Evolutionary conservation across 2,888 invertebrate species (phyloP).

Genomic region (Oscheius sp.): DNA sequence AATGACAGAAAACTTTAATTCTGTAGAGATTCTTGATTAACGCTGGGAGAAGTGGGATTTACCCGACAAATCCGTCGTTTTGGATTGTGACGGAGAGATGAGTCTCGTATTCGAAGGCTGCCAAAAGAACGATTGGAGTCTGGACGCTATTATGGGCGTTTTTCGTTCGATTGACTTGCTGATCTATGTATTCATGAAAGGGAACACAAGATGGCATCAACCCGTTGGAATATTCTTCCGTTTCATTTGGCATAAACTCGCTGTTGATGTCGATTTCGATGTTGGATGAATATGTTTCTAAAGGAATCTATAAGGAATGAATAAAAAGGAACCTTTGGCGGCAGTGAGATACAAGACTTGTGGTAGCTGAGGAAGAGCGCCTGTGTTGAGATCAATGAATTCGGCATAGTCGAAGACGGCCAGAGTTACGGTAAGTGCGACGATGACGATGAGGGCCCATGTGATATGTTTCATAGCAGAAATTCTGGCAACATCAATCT

Average conservation of each 20-base stretch:
- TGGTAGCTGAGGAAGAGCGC: no score
- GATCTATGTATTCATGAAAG: background rate
- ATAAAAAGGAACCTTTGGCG: no score
- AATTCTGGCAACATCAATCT: no score
- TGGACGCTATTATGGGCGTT: background rate
- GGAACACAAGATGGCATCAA: background rate
- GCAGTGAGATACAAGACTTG: no score
- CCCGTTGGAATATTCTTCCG: background rate
- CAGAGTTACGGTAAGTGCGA: no score
- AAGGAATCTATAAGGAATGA: no score
- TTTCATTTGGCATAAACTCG: background rate
- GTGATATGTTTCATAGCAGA: no score
- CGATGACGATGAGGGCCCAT: no score
- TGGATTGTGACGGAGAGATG: constrained; percentile 13
- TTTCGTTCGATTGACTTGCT: background rate
- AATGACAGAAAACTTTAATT: constrained; percentile 17
- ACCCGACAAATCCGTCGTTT: constrained; percentile 18
- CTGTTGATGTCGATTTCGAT: background rate
- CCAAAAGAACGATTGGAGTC: constrained; percentile 3
- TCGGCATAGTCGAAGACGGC: no score
- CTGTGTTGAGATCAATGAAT: no score
- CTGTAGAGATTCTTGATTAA: background rate
- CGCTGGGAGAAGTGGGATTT: background rate
- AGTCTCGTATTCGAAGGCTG: constrained; percentile 7
- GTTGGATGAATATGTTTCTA: background rate